Evolutionary conservation across 2,113 vertebrate genomes (phyloP), one percentile per base, ranked within the genome.

Genomic region (Polypterus senegalus): DNA sequence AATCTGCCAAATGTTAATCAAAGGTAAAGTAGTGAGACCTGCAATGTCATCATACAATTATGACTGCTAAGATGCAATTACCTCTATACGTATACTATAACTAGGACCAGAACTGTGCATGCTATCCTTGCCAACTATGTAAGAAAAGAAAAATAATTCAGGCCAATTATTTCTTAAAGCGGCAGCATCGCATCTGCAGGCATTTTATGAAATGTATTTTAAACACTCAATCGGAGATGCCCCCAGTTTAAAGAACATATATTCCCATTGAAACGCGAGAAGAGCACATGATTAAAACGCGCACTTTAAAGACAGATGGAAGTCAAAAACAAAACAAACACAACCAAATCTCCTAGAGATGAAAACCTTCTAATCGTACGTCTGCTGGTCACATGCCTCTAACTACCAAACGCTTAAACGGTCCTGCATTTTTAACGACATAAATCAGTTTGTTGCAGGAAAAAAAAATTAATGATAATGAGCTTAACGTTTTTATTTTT

Each of bases 121-220:
- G 56, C 54, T 61, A 49, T 61, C 61, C 59, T 57, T 59, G 66
- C 63, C 59, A 63, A 65, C 61, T 63, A 68, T 66, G 64, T 65
- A 66, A 70, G 60, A 44, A 57, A 64, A 66, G 64, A 61, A 59
- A 65, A 67, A 64, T 70, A 65, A 72, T 67, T 59, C 65, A 64
- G 66, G 62, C 54, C 67, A 72, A 67, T 69, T 65, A 60, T 66
- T 66, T 68, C 66, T 66, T 71, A 71, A 72, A 72, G 67, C 47
- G 60, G 51, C 63, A 67, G 67, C 61, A 47, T 61, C 54, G 63
- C 54, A 63, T 57, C 65, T 64, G 61, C 62, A 59, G 62, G 62
- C 57, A 66, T 59, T 46, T 27, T 64, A 63, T 61, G 48, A 60
- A 55, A 6, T 46, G 5, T 43, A 57, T 67, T 48, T 57, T 54